These are phyloP conservation scores for Linnaemya vulpina DNA, from an alignment of 2,888 invertebrate species.

Conservation along the genomic window DNA sequence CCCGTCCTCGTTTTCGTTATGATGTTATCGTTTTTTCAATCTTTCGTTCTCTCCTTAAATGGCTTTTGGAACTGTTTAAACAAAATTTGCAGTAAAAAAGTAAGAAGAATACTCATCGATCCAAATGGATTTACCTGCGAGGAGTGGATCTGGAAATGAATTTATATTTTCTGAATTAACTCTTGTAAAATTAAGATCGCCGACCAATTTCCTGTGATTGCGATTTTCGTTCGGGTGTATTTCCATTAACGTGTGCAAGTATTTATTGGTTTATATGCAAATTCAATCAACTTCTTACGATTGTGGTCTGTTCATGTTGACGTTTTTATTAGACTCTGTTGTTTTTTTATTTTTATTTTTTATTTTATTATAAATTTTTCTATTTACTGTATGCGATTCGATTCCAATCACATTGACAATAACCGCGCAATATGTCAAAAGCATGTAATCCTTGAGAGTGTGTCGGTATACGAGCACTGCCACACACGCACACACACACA, in stretches of 20 bases:
- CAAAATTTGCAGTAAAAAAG: too few species aligned
- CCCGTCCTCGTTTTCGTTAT: too few species aligned
- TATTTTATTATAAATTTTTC: slow-evolving; percentile 35
- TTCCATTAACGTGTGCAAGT: not conserved
- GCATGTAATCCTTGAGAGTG: slow-evolving; percentile 72
- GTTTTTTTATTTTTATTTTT: slow-evolving; percentile 14
- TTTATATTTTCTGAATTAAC: too few species aligned
- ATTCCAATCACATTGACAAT: slow-evolving; percentile 69
- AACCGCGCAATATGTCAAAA: slow-evolving; percentile 70
- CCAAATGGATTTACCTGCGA: too few species aligned
- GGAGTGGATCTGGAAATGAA: too few species aligned
- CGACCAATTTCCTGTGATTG: too few species aligned
- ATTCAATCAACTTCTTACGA: slow-evolving; percentile 66
- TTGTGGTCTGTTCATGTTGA: slow-evolving; percentile 63
- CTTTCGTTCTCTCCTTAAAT: too few species aligned
- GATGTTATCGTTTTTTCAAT: too few species aligned
- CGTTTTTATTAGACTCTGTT: slow-evolving; percentile 53
- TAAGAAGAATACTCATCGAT: too few species aligned
- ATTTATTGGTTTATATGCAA: slow-evolving; percentile 52
- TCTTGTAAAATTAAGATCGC: too few species aligned
- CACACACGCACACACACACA: not conserved
- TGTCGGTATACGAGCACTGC: slow-evolving; percentile 35
- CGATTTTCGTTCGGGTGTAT: slow-evolving; percentile 35
- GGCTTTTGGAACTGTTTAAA: too few species aligned
- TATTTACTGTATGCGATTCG: slow-evolving; percentile 47